A percentile compares a stretch with the other conserved stretches of the same genome.
phyloP scores from a whole-genome alignment of 2,797 vertebrate genomes.

The Cichlasoma orientale region DNA sequence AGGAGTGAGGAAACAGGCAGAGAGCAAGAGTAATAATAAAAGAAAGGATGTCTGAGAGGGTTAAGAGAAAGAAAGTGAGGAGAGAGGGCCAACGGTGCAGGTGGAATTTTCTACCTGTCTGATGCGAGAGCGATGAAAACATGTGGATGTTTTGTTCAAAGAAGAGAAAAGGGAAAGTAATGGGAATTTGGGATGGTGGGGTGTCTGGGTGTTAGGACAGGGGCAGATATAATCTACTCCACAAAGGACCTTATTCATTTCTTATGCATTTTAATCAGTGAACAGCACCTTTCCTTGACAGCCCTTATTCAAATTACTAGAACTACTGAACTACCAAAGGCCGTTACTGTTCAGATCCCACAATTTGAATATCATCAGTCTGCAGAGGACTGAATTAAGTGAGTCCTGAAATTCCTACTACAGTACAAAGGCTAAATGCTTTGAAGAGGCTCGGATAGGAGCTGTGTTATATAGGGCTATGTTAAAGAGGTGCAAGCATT shows the following conservation, averaged over 20 bases:
- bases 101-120: slow-evolving; percentile 9
- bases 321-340: slow-evolving; percentile 7
- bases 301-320: background rate
- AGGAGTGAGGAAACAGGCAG: background rate
- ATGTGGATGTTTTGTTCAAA: background rate
- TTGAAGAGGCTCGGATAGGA: slow-evolving; percentile 12
- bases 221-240: slow-evolving; percentile 3
- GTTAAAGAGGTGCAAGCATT: slow-evolving; percentile 19
- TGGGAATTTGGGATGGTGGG: background rate
- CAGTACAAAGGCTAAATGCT: slow-evolving; percentile 22
- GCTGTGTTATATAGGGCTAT: slow-evolving; percentile 16
- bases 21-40: background rate
- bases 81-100: background rate
- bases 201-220: background rate
- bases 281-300: slow-evolving; percentile 1
- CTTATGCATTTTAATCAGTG: slow-evolving; percentile 22
- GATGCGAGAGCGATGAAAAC: slow-evolving; percentile 10
- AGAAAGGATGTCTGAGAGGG: background rate
- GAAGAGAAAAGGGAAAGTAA: background rate
- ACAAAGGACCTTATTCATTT: slow-evolving; percentile 1
- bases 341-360: background rate
- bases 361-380: slow-evolving; percentile 15
- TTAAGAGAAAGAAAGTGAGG: slow-evolving; percentile 4
- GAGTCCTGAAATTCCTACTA: background rate
- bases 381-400: background rate